Conservation (phyloP, 2,888 invertebrate genomes). For the Parnassius orleans region DNA sequence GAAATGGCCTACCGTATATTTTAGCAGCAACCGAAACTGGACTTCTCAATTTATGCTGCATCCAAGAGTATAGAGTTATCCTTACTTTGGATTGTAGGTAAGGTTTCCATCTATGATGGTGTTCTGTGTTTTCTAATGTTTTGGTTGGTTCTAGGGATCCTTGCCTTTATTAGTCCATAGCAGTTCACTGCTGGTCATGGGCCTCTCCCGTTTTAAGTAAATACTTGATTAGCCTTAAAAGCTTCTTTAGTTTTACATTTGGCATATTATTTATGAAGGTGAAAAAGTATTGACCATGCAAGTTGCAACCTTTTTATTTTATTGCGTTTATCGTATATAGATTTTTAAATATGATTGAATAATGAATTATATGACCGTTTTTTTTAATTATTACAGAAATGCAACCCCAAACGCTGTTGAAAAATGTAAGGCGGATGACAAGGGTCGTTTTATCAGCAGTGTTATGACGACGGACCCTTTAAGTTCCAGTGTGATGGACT, state of each 20-base stretch:
- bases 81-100: slow-evolving; percentile 65
- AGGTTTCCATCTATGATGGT: neutral
- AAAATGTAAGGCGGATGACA: slow-evolving; percentile 50
- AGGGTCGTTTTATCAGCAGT: slow-evolving; percentile 53
- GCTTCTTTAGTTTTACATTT: no score
- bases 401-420: slow-evolving; percentile 37
- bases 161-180: no score
- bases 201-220: no score
- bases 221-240: no score
- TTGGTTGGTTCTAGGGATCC: no score
- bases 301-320: no score
- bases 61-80: slow-evolving; percentile 56
- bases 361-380: neutral
- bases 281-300: no score
- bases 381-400: slow-evolving; percentile 43
- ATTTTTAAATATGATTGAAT: no score
- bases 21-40: slow-evolving; percentile 65
- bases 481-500: neutral
- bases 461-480: slow-evolving; percentile 14
- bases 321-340: no score
- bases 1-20: slow-evolving; percentile 52
- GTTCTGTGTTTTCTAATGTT: no score
- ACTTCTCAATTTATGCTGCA: slow-evolving; percentile 57
- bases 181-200: no score
- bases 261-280: no score